Conservation (phyloP, 2,888 invertebrate species). For the Biston stratarius region DNA sequence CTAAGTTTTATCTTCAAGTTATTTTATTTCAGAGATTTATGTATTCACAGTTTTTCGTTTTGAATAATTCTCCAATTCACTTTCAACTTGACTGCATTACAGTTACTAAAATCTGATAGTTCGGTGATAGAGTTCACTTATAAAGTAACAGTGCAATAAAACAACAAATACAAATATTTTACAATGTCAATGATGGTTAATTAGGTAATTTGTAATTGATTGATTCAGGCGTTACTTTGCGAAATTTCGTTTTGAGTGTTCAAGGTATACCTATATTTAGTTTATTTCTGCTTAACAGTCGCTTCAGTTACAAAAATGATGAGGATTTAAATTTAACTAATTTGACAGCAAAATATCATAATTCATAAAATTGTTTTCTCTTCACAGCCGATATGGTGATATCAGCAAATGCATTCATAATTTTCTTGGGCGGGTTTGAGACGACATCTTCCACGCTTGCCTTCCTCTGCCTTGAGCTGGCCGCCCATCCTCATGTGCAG, state of each 20-base stretch:
- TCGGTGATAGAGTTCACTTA: no score
- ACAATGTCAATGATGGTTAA: no score
- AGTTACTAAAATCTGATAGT: no score
- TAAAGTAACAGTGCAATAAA: not conserved
- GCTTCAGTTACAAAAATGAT: no score
- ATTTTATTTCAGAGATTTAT: conserved; percentile 21
- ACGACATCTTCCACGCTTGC: conserved; percentile 86
- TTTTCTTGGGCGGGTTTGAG: conserved; percentile 88
- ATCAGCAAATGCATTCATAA: conserved; percentile 86
- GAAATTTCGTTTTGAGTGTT: no score
- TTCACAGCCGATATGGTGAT: conserved; percentile 83
- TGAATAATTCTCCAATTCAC: not conserved
- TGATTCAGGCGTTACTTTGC: no score
- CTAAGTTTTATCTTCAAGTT: conserved; percentile 11
- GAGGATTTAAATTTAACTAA: no score
- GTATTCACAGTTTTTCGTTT: conserved; percentile 13
- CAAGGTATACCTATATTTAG: no score
- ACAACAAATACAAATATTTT: no score
- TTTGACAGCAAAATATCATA: no score
- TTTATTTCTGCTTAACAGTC: no score
- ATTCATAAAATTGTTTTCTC: not conserved
- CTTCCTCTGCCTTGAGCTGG: conserved; percentile 85
- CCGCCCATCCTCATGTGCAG: conserved; percentile 82
- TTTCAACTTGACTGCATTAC: not conserved
- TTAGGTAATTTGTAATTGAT: no score